These are phyloP conservation scores for Hafferia zeledoni DNA, from an alignment of 2,797 vertebrate species.

Conservation along the genomic window DNA sequence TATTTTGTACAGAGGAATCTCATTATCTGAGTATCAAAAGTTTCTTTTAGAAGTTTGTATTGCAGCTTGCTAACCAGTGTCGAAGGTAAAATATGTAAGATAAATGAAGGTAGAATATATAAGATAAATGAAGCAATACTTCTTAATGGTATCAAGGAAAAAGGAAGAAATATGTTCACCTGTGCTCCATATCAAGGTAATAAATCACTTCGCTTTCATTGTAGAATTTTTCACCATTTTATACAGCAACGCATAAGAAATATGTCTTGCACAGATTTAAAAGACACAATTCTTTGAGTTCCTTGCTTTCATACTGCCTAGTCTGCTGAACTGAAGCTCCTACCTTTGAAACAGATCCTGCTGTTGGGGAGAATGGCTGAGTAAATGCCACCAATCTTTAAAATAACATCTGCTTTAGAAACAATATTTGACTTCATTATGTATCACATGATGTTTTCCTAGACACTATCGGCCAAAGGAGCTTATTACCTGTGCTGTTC, in stretches of 20 bases:
- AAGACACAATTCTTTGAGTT: not conserved
- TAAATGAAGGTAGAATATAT: conserved; percentile 58
- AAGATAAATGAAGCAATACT: conserved; percentile 71
- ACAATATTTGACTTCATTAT: not conserved
- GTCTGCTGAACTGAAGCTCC: not conserved
- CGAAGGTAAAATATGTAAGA: conserved; percentile 58
- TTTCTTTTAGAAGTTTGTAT: conserved; percentile 50
- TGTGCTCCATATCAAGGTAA: conserved; percentile 46
- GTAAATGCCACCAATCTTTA: not conserved
- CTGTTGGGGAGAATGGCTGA: not conserved
- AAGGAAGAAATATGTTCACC: conserved; percentile 66
- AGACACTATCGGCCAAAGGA: not conserved
- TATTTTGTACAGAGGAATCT: not conserved
- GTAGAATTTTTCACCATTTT: conserved; percentile 39
- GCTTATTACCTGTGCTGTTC: not conserved
- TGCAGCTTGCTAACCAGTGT: conserved; percentile 29
- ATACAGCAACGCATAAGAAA: not conserved
- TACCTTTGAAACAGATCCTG: not conserved
- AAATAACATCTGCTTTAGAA: not conserved
- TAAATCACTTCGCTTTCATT: conserved; percentile 65
- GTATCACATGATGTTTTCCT: not conserved
- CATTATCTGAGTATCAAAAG: conserved; percentile 26
- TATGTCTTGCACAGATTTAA: not conserved
- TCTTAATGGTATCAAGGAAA: conserved; percentile 61
- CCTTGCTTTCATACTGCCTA: not conserved